Base-by-base conservation (phyloP, 2,888 invertebrate species). In the Acrobasis suavella region DNA sequence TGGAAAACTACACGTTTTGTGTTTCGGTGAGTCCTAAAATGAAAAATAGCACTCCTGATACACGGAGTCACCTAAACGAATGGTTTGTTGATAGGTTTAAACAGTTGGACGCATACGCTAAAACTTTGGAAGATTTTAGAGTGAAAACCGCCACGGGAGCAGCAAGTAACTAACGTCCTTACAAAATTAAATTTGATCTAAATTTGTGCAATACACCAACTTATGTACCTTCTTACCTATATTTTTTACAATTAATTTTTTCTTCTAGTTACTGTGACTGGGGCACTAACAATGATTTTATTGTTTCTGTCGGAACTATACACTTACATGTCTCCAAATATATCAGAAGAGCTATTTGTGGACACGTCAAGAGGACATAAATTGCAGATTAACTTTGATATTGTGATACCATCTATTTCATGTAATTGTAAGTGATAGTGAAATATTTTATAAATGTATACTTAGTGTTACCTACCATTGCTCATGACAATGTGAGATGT, bases 341-440 rank as follows among this genome's bases (percentile, higher is more conserved):
- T 98, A 63, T 96, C 96, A 6, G 98, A 99, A 87, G 98, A 99
- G 88, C 92, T 99, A 64, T 98, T 98, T 93, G 99, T 99, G 17
- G 99, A 99, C 85, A 98, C 98, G 22, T 97, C 98, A n/a, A 95
- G 98, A 76, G 97, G 97, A 65, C 97, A 98, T 72, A 98, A 98
- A 83, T 93, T 99, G 75, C 95, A 96, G 82, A 99, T 99, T 65
- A 98, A 98, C 92, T 91, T 99, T 78, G 98, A 99, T 92, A 93
- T 99, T 68, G 94, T 96, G 63, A 94, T 99, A 72, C 97, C 97
- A 60, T 94, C 94, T 72, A 95, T 99, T 77, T 96, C 98, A 42
- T 99, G 99, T 92, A 96, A 96, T 83, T 97, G 98, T 98, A 94
- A 95, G 97, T 95, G 63, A 17, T 54, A 37, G 32, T 32, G 8